These are phyloP conservation scores for Drosophila littoralis DNA, from an alignment of 1,140 invertebrate genomes.

Conservation along the genomic window DNA sequence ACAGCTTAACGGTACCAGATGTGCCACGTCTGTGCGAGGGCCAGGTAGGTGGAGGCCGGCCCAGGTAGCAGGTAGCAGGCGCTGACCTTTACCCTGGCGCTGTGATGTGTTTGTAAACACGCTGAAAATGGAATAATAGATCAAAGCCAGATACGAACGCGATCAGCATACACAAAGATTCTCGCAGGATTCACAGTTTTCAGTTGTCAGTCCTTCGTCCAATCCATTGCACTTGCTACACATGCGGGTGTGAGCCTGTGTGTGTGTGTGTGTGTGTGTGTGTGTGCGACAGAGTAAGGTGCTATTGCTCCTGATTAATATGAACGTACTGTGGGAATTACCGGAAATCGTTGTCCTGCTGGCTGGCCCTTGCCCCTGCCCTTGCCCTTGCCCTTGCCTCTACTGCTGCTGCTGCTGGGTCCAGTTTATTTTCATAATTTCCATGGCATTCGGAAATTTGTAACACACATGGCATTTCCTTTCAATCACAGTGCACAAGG, in stretches of 20 bases:
- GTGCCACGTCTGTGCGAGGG: conserved; percentile 5
- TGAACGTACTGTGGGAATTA: conserved; percentile 40
- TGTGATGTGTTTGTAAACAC: conserved; percentile 81
- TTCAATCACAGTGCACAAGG: conserved; percentile 49
- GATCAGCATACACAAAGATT: conserved; percentile 40
- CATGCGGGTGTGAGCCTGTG: conserved; percentile 4
- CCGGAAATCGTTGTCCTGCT: conserved; percentile 44
- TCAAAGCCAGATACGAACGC: conserved; percentile 66
- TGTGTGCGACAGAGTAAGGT: conserved; percentile 2
- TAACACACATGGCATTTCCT: conserved; percentile 72
- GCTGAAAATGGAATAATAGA: conserved; percentile 77
- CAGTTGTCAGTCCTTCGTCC: neutral
- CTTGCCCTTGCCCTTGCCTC: neutral
- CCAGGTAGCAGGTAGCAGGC: neutral
- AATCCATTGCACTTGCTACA: conserved; percentile 14
- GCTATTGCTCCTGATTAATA: conserved; percentile 14
- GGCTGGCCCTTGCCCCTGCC: conserved; percentile 7
- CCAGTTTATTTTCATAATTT: conserved; percentile 50
- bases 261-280: neutral
- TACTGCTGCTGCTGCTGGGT: neutral
- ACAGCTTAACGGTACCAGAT: conserved; percentile 74
- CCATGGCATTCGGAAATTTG: conserved; percentile 63
- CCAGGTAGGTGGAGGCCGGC: conserved; percentile 17
- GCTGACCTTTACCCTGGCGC: conserved; percentile 21
- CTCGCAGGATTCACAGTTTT: conserved; percentile 6